Percentiles rank a stretch among this genome's conserved stretches.
These are phyloP conservation scores for Coregonus suidteri DNA, from an alignment of 2,797 vertebrate species.

Conservation along the genomic window DNA sequence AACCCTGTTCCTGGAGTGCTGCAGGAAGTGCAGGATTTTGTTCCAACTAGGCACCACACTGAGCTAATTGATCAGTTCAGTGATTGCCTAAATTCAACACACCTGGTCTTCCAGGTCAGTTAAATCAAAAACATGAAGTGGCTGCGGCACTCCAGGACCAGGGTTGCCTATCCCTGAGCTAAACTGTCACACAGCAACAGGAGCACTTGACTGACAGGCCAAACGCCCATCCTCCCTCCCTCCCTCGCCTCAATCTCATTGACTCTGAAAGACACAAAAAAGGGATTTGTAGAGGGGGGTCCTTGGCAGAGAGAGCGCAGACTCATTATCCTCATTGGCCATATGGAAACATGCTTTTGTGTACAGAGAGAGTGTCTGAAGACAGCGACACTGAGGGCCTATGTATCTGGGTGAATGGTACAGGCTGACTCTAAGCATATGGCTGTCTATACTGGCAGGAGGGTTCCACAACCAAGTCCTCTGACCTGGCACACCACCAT, in stretches of 20 bases:
- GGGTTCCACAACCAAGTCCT: conserved; percentile 67
- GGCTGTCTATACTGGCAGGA: conserved; percentile 76
- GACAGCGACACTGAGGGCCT: conserved; percentile 85
- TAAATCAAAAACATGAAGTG: too few relatives aligned
- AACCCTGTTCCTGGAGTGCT: too few relatives aligned
- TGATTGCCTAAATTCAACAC: too few relatives aligned
- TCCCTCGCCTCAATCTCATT: conserved; percentile 67
- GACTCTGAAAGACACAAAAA: conserved; percentile 71
- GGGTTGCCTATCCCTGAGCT: background rate
- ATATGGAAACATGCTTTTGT: conserved; percentile 91
- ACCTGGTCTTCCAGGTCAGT: too few relatives aligned
- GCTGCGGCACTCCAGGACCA: too few relatives aligned
- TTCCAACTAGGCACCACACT: too few relatives aligned
- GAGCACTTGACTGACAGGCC: conserved; percentile 73
- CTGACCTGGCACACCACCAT: conserved; percentile 61
- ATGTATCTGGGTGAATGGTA: conserved; percentile 82
- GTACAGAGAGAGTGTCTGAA: conserved; percentile 82
- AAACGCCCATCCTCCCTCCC: conserved; percentile 66
- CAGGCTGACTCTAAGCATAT: conserved; percentile 87
- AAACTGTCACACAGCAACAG: conserved; percentile 63
- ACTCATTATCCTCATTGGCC: conserved; percentile 70
- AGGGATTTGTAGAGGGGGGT: conserved; percentile 51
- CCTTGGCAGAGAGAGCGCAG: conserved; percentile 78
- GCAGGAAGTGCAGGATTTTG: too few relatives aligned
- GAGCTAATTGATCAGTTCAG: too few relatives aligned